Base-by-base conservation (phyloP, 1,140 invertebrate species). In the Platyura marginata region DNA sequence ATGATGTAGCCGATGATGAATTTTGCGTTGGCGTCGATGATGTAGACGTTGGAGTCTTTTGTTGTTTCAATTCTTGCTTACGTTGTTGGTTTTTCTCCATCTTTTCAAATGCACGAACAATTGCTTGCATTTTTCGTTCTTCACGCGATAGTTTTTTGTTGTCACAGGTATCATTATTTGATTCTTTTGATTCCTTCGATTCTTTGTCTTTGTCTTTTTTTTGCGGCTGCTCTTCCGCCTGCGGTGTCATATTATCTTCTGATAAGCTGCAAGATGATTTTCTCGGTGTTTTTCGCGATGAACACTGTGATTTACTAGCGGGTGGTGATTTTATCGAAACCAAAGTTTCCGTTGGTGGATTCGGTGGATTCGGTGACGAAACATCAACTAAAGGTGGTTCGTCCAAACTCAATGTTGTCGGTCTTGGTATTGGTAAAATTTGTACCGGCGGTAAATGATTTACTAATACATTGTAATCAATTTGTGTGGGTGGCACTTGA, bases 71-170 rank as follows among this genome's bases (percentile, higher is more conserved):
- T 49, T 81, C 78, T 52, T 83, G 78, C 51, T 81, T 81, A n/a
- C 78, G 63, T 41, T 80, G 75, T 52, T 83, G 72, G 13, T 76
- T 77, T 49, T 82, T 82, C 49, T 87, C 82, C 67, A 87, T 70
- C 22, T 81, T 68, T 49, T 83, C 82, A 60, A 97, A 90, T 0
- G 88, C 86, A 55, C 90, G 87, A 75, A 97, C 80, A 47, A 92
- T 90, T 0, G 89, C 88, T 54, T 92, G 85, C 70, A 97, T 79
- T 65, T 97, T 97, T n/a, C 89, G 71, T 54, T 97, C 91, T 62
- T 97, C 92, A 3, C 89, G 65, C 2, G 84, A 86, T 79, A 86
- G 63, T 40, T 65, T 55, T 2, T 49, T 20, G 18, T 20, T 33
- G 21, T 44, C 43, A 15, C 33, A 53, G 10, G 57, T 56, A n/a